A percentile compares a stretch with the other conserved stretches of the same genome.
These are phyloP conservation scores for Leptinotarsa lineolata DNA, from an alignment of 1,140 invertebrate genomes.

Conservation along the genomic window DNA sequence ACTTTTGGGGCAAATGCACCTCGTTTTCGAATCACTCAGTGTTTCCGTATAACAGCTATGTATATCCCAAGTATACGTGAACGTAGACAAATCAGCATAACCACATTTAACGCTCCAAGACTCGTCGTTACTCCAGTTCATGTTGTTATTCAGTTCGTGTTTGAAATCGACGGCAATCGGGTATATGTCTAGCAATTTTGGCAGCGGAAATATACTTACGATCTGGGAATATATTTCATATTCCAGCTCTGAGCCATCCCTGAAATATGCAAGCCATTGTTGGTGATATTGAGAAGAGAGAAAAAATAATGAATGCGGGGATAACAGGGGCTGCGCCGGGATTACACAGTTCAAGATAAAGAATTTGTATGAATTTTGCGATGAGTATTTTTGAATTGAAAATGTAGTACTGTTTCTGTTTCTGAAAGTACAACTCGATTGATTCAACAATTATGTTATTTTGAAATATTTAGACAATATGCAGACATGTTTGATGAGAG, in stretches of 20 bases:
- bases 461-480: too few species aligned
- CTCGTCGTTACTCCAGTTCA: slow-evolving; percentile 31
- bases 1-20: slow-evolving; percentile 63
- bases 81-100: slow-evolving; percentile 52
- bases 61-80: slow-evolving; percentile 58
- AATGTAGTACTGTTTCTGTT: too few species aligned
- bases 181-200: slow-evolving; percentile 16
- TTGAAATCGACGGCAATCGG: slow-evolving; percentile 20
- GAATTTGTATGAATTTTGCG: too few species aligned
- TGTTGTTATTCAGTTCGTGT: slow-evolving; percentile 16
- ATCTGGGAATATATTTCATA: slow-evolving; percentile 68
- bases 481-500: too few species aligned
- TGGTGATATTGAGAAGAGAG: slow-evolving; percentile 15
- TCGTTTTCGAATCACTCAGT: slow-evolving; percentile 58
- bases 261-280: slow-evolving; percentile 44
- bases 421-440: too few species aligned
- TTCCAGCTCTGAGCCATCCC: slow-evolving; percentile 68
- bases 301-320: too few species aligned
- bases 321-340: too few species aligned
- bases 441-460: too few species aligned
- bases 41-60: slow-evolving; percentile 60
- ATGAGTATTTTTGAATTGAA: too few species aligned
- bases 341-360: too few species aligned
- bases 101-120: slow-evolving; percentile 62
- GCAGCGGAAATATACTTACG: slow-evolving; percentile 45